phyloP scores from a whole-genome alignment of 1,140 invertebrate genomes.

The Bombus waltoni region DNA sequence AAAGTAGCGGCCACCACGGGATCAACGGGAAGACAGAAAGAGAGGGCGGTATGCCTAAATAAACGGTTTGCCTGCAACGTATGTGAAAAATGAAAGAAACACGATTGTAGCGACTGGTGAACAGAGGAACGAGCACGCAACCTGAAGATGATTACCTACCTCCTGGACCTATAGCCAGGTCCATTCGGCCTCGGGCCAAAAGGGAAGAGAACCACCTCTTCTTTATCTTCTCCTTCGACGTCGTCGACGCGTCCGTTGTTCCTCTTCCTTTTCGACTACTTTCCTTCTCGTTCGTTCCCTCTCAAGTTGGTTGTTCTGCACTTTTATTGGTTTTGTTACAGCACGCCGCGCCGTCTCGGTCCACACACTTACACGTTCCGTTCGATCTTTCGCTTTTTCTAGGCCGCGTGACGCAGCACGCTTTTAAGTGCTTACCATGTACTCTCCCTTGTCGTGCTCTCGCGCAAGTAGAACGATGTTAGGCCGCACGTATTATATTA shows the following conservation, averaged over 20 bases:
- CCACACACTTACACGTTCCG: not conserved
- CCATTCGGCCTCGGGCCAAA: conserved; percentile 61
- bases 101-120: conserved; percentile 45
- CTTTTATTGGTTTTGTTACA: conserved; percentile 48
- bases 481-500: conserved; percentile 5
- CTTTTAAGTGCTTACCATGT: conserved; percentile 23
- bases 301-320: conserved; percentile 31
- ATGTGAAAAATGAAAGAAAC: conserved; percentile 78
- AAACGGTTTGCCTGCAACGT: conserved; percentile 74
- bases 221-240: conserved; percentile 34
- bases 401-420: conserved; percentile 28
- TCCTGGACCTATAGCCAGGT: conserved; percentile 66
- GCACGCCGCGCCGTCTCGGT: no score
- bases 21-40: conserved; percentile 18
- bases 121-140: conserved; percentile 73
- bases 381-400: conserved; percentile 38
- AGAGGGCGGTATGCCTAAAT: conserved; percentile 76
- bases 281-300: not conserved
- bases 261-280: conserved; percentile 11
- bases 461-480: not conserved
- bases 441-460: not conserved
- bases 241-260: conserved; percentile 12
- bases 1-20: conserved; percentile 35
- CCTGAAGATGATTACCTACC: conserved; percentile 80
- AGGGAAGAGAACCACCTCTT: conserved; percentile 45